Evolutionary conservation across 2,113 vertebrate genomes (phyloP).

Genomic region (Crotalus viridis): DNA sequence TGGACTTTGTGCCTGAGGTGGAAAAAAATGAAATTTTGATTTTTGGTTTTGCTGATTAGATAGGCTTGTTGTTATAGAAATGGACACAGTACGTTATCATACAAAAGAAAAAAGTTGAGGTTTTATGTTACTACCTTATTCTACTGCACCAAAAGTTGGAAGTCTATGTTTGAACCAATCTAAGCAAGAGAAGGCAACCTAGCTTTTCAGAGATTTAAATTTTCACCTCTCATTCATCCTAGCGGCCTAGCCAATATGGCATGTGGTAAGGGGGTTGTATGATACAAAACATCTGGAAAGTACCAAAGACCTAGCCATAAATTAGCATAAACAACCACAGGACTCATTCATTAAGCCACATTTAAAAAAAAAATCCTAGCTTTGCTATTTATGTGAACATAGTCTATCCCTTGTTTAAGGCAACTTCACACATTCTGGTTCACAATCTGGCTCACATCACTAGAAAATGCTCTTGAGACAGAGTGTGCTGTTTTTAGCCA

Average conservation of each 20-base stretch:
- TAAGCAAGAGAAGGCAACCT: background rate
- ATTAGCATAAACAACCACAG: background rate
- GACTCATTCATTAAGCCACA: background rate
- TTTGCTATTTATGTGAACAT: background rate
- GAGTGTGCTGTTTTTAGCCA: conserved; percentile 18
- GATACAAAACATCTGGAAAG: background rate
- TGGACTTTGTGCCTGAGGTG: too few species aligned
- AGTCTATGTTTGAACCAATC: background rate
- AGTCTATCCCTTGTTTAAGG: background rate
- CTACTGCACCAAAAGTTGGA: too few species aligned
- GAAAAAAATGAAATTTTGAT: too few species aligned
- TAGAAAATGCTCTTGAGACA: conserved; percentile 29
- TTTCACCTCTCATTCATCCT: background rate
- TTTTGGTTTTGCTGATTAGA: too few species aligned
- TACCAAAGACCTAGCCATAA: background rate
- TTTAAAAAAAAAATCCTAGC: background rate
- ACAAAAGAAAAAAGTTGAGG: too few species aligned
- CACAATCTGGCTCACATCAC: conserved; percentile 12
- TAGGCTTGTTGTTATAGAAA: too few species aligned
- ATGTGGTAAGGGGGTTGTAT: background rate
- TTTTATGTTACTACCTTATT: too few species aligned
- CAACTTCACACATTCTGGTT: background rate
- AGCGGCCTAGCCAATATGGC: background rate
- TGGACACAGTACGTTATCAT: too few species aligned
- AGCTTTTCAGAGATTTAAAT: background rate